Percentiles rank a stretch among this genome's conserved stretches.
Evolutionary conservation across 2,888 invertebrate genomes (phyloP).

Genomic region (Acanthopleura granulata): DNA sequence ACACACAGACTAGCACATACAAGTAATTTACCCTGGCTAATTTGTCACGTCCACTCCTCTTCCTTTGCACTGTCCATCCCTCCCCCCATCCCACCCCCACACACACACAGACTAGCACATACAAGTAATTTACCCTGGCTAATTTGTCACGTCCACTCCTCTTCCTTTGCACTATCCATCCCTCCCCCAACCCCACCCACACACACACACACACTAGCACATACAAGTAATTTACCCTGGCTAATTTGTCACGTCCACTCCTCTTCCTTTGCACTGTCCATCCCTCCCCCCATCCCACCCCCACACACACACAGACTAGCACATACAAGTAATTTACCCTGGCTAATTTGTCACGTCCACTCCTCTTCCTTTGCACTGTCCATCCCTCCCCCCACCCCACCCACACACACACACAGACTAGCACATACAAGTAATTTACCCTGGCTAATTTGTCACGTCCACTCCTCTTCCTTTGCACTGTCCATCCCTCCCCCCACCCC

Average conservation of each 20-base stretch:
- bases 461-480: conserved; percentile 92
- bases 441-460: conserved; percentile 93
- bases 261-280: conserved; percentile 91
- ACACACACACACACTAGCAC: too few relatives aligned
- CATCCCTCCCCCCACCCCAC: too few relatives aligned
- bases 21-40: conserved; percentile 80
- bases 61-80: conserved; percentile 92
- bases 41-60: conserved; percentile 94
- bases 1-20: too few relatives aligned
- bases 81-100: conserved; percentile 80
- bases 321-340: conserved; percentile 77
- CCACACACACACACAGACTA: too few relatives aligned
- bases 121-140: conserved; percentile 79
- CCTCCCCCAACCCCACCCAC: conserved; percentile 82
- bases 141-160: conserved; percentile 95
- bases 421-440: conserved; percentile 74
- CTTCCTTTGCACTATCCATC: conserved; percentile 92
- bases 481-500: conserved; percentile 85
- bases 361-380: too few relatives aligned
- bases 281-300: conserved; percentile 82
- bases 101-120: too few relatives aligned
- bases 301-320: too few relatives aligned
- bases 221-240: conserved; percentile 79
- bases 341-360: conserved; percentile 91
- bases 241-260: conserved; percentile 94